These are phyloP conservation scores for Tricholaema leucomelas DNA, from an alignment of 2,113 vertebrate species.

Conservation along the genomic window DNA sequence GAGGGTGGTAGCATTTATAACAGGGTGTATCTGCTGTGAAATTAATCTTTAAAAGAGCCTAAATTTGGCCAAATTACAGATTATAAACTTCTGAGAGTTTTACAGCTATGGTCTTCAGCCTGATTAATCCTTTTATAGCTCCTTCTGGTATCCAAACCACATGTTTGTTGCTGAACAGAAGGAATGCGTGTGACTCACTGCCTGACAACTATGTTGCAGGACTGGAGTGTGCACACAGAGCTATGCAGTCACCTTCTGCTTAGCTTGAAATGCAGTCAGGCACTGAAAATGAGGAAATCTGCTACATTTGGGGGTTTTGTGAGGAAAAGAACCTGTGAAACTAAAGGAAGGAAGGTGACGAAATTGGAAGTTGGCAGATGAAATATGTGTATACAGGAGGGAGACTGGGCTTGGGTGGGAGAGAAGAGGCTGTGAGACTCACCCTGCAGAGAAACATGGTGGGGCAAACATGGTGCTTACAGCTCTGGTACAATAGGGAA, in stretches of 20 bases:
- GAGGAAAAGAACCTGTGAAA: background rate
- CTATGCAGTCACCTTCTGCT: background rate
- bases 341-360: background rate
- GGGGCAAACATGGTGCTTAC: background rate
- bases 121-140: background rate
- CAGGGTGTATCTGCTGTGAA: background rate
- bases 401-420: background rate
- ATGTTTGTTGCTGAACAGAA: background rate
- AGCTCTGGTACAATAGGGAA: background rate
- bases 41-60: background rate
- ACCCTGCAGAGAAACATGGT: background rate
- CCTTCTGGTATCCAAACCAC: background rate
- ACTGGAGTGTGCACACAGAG: background rate
- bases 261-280: background rate
- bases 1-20: background rate
- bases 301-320: fast-evolving
- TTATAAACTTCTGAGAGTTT: background rate
- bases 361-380: background rate
- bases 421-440: background rate
- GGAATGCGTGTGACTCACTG: background rate
- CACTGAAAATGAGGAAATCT: background rate
- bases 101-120: background rate
- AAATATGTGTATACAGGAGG: background rate
- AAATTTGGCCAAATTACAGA: background rate
- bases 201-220: background rate